A percentile compares a stretch with the other conserved stretches of the same genome.
These are phyloP conservation scores for Phoeniculus purpureus DNA, from an alignment of 2,797 vertebrate genomes.

Conservation along the genomic window DNA sequence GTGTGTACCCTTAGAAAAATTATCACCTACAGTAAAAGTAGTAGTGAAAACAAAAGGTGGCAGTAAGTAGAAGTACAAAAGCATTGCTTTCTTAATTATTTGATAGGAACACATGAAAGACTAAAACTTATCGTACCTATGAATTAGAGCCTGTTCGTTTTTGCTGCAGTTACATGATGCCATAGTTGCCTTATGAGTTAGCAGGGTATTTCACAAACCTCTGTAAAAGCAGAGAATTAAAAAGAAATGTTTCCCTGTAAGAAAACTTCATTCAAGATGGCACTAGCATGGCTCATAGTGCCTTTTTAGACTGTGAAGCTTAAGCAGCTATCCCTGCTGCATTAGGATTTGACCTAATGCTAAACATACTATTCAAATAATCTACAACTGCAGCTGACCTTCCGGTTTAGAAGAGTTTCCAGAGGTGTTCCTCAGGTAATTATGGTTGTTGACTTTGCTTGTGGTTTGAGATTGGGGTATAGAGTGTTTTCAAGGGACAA, in stretches of 20 bases:
- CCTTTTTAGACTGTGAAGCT: not conserved
- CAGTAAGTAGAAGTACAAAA: not conserved
- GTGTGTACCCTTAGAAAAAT: slow-evolving; percentile 63
- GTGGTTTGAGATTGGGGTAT: not conserved
- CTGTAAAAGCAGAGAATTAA: not conserved
- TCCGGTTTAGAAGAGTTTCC: not conserved
- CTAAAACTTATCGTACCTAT: not conserved
- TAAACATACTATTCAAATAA: not conserved
- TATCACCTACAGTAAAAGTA: slow-evolving; percentile 55
- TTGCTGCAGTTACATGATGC: not conserved
- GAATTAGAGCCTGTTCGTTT: not conserved
- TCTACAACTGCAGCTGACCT: not conserved
- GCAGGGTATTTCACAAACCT: not conserved
- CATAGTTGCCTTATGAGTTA: not conserved
- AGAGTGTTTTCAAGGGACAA: not conserved
- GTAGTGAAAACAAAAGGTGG: not conserved
- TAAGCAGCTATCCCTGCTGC: not conserved
- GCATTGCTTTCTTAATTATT: not conserved
- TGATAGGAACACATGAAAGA: not conserved
- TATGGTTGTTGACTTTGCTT: not conserved
- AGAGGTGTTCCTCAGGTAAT: not conserved
- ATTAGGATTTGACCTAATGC: not conserved
- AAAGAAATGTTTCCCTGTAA: not conserved
- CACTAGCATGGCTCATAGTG: not conserved
- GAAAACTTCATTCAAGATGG: not conserved